Conservation (phyloP, 2,113 vertebrate species). For the Collichthys lucidus region DNA sequence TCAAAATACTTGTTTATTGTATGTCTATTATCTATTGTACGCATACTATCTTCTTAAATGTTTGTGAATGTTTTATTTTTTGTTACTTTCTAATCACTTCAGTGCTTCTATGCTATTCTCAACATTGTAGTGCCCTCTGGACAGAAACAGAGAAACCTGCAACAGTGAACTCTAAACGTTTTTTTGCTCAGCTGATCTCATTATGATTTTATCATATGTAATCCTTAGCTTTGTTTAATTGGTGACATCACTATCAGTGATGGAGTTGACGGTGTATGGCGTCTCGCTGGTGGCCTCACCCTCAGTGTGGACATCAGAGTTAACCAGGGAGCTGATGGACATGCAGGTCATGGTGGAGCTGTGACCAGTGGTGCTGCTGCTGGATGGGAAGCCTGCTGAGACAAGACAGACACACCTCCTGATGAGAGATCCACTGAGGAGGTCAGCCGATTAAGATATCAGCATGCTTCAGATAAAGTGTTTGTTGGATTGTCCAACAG, state of each 20-base stretch:
- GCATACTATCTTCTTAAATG: not conserved
- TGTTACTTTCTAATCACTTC: not conserved
- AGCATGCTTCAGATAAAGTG: too few relatives aligned
- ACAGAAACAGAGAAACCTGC: slow-evolving; percentile 10
- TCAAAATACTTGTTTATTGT: not conserved
- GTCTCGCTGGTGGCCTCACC: slow-evolving; percentile 82
- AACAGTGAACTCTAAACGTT: not conserved
- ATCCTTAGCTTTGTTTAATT: slow-evolving; percentile 78
- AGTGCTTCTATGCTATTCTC: not conserved
- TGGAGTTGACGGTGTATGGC: slow-evolving; percentile 77
- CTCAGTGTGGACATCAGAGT: slow-evolving; percentile 85
- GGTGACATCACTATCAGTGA: slow-evolving; percentile 75
- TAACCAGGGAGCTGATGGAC: slow-evolving; percentile 85
- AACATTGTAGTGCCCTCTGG: not conserved
- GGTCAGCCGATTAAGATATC: too few relatives aligned
- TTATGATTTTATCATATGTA: not conserved
- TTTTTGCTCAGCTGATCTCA: not conserved
- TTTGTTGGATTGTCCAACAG: too few relatives aligned
- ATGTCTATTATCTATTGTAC: not conserved
- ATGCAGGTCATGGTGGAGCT: slow-evolving; percentile 86
- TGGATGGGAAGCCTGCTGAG: slow-evolving; percentile 86
- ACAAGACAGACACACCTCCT: slow-evolving; percentile 42
- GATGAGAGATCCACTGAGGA: slow-evolving; percentile 5
- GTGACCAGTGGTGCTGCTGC: slow-evolving; percentile 84
- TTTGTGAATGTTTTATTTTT: not conserved